These are phyloP conservation scores for Thalassarche chlororhynchos DNA, from an alignment of 2,113 vertebrate genomes.

Conservation along the genomic window DNA sequence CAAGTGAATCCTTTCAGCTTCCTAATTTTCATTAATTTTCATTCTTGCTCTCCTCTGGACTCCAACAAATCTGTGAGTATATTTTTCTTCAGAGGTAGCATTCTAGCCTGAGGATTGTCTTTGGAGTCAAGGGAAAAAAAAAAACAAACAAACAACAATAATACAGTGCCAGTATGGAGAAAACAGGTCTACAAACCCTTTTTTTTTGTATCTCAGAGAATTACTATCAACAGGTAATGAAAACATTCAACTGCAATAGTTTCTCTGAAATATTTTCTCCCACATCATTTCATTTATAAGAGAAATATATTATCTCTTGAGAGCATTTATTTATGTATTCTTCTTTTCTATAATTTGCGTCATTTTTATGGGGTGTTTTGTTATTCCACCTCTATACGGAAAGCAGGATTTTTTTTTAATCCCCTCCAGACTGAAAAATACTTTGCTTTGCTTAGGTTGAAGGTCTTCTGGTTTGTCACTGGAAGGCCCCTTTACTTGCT, in stretches of 20 bases:
- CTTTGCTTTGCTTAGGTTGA: slow-evolving; percentile 41
- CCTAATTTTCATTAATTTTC: background rate
- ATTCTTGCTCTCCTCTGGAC: background rate
- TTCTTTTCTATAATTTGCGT: background rate
- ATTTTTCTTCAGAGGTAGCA: background rate
- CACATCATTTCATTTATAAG: background rate
- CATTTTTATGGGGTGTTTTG: background rate
- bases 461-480: slow-evolving; percentile 66
- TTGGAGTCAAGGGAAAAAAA: background rate
- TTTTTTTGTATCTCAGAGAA: background rate
- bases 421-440: background rate
- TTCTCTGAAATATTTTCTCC: background rate
- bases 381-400: background rate
- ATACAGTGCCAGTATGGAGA: background rate
- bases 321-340: background rate
- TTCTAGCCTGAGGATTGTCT: background rate
- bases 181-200: background rate
- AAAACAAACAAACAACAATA: background rate
- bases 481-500: slow-evolving; percentile 75
- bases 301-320: background rate
- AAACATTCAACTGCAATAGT: background rate
- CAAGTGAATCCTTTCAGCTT: background rate
- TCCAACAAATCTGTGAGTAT: background rate
- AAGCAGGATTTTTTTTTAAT: background rate
- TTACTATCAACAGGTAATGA: slow-evolving; percentile 24